phyloP scores from a whole-genome alignment of 2,797 vertebrate genomes.

The Tenualosa thibaudeaui region DNA sequence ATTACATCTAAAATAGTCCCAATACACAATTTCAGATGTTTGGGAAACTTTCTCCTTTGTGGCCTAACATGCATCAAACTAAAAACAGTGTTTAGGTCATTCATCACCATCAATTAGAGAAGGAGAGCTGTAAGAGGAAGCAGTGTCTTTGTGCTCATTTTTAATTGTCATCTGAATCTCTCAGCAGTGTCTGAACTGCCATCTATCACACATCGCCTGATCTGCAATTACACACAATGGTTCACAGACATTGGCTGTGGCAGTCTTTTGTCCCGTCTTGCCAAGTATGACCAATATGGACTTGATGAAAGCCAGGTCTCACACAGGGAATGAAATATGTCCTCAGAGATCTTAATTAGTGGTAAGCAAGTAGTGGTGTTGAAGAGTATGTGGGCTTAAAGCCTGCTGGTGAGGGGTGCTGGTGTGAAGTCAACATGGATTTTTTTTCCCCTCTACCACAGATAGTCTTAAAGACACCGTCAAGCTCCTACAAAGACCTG shows the following conservation, averaged over 20 bases:
- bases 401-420: not conserved
- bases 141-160: not conserved
- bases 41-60: not conserved
- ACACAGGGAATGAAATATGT: not conserved
- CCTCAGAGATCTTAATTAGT: conserved; percentile 5
- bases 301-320: not conserved
- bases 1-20: not conserved
- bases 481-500: not conserved
- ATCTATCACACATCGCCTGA: not conserved
- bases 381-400: not conserved
- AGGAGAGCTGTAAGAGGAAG: not conserved
- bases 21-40: not conserved
- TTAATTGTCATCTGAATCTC: not conserved
- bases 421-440: not conserved
- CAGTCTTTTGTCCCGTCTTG: not conserved
- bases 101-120: not conserved
- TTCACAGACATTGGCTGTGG: not conserved
- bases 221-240: conserved; percentile 20
- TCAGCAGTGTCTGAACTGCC: not conserved
- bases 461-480: not conserved
- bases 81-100: not conserved
- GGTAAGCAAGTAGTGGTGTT: not conserved
- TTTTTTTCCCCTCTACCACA: not conserved
- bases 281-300: conserved; percentile 15
- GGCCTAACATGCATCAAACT: not conserved